Evolutionary conservation across 2,888 invertebrate genomes (phyloP).

Genomic region (Drosophila sordidula): DNA sequence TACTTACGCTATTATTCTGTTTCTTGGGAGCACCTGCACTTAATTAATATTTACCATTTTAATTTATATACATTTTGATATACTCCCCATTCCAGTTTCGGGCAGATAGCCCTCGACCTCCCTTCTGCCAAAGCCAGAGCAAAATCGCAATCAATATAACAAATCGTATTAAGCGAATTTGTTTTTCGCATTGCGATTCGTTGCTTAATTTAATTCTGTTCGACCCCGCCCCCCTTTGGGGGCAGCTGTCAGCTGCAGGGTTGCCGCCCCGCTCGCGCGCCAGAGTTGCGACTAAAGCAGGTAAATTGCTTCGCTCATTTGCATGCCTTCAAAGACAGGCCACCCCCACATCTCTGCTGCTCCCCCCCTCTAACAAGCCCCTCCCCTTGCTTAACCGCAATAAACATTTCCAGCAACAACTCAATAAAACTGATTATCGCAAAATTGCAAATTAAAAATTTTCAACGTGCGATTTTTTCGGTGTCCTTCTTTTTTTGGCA

Average conservation of each 20-base stretch:
- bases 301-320: conserved; percentile 63
- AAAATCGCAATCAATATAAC: conserved; percentile 49
- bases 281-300: conserved; percentile 19
- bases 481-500: not conserved
- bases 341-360: not conserved
- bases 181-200: conserved; percentile 47
- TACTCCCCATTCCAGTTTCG: too few relatives aligned
- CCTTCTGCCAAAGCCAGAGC: not conserved
- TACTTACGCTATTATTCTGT: too few relatives aligned
- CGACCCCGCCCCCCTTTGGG: not conserved
- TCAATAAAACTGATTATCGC: conserved; percentile 78
- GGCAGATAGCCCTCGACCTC: too few relatives aligned
- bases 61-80: too few relatives aligned
- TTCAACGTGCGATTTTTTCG: conserved; percentile 32
- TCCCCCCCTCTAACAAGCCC: not conserved
- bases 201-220: conserved; percentile 55
- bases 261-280: not conserved
- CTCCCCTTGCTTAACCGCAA: not conserved
- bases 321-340: conserved; percentile 47
- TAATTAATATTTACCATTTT: too few relatives aligned
- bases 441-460: conserved; percentile 70
- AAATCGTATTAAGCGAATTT: conserved; percentile 57
- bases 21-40: too few relatives aligned
- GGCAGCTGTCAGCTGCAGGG: conserved; percentile 56
- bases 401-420: conserved; percentile 36